Base-by-base conservation (phyloP, 2,113 vertebrate species). In the Sorex fumeus region DNA sequence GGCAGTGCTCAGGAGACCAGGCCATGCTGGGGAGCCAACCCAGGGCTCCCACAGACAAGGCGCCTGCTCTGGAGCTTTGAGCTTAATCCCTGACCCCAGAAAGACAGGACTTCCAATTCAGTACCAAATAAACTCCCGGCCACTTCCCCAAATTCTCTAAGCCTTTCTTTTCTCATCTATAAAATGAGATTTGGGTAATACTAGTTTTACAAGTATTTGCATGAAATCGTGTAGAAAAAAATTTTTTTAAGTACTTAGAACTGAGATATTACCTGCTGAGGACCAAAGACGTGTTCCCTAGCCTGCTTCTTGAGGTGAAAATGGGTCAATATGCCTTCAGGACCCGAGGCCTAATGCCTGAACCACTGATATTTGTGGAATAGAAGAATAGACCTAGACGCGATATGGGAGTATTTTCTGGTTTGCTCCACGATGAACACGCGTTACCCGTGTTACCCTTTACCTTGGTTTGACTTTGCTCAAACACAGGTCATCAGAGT, bases 91-190 rank as follows among this genome's bases (percentile, higher is more conserved):
- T 50, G 34, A 86, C 90, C 47, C 79, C 85, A 82, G 2, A 70
- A 83, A 70, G 8, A 36, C 1, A 75, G 60, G 27, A 79, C 64
- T 86, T 92, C 78, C 82, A 77, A 69, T 64, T 88, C 25, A 40
- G 15, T 28, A 88, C 28, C 27, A 76, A 67, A 64, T 27, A 60
- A 60, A 60, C 21, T 23, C 57, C 57, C 40, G 50, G 50, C 6
- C 91, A 69, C 11, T 92, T 93, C 67, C 67, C 93, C 45, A 66
- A 71, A 81, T 80, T 32, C 34, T 45, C 70, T 57, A 84, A 57
- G 43, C 36, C 32, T 90, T 47, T 16, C 53, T 69, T 84, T 95
- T 93, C 78, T 84, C 5, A 19, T 76, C 36, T 85, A 3, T 40
- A 87, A 92, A 89, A 81, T 47, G 43, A 40, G 40, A 40, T 7